A percentile compares a stretch with the other conserved stretches of the same genome.
phyloP scores from a whole-genome alignment of 2,888 invertebrate genomes.

The Pristionchus japonicus region DNA sequence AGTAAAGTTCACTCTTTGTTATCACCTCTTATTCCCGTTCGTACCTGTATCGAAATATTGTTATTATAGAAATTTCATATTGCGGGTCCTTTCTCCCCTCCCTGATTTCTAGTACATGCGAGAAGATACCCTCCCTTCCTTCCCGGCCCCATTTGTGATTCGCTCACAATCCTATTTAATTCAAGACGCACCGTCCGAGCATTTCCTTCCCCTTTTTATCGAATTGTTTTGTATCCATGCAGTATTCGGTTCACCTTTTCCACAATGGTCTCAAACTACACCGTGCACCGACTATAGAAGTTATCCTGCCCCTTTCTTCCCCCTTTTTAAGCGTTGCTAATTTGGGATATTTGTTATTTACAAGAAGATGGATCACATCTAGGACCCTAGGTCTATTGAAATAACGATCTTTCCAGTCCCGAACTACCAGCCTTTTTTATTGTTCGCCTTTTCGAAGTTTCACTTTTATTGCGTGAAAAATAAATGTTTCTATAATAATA shows the following conservation, averaged over 20 bases:
- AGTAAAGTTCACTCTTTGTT: not conserved
- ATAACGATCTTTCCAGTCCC: not conserved
- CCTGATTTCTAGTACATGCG: not conserved
- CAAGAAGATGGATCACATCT: not conserved
- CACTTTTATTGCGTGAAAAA: not conserved
- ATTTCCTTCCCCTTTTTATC: not conserved
- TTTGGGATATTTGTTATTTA: slow-evolving; percentile 19
- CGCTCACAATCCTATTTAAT: not conserved
- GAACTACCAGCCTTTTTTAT: slow-evolving; percentile 32
- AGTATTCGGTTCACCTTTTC: slow-evolving; percentile 15
- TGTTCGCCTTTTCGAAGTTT: not conserved
- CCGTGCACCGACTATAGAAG: not conserved
- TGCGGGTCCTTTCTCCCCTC: not conserved
- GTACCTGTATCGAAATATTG: not conserved
- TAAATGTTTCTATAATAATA: not conserved
- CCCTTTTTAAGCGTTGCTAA: not conserved
- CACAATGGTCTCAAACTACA: slow-evolving; percentile 19
- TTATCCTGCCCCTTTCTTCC: not conserved
- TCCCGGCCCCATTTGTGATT: not conserved
- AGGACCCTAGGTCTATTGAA: slow-evolving; percentile 25
- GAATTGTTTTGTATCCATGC: not conserved
- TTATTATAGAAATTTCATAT: slow-evolving; percentile 24
- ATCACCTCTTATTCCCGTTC: not conserved
- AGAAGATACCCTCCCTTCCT: not conserved
- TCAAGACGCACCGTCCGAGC: not conserved